Base-by-base conservation (phyloP, 1,140 invertebrate species). In the Ridgeia piscesae region DNA sequence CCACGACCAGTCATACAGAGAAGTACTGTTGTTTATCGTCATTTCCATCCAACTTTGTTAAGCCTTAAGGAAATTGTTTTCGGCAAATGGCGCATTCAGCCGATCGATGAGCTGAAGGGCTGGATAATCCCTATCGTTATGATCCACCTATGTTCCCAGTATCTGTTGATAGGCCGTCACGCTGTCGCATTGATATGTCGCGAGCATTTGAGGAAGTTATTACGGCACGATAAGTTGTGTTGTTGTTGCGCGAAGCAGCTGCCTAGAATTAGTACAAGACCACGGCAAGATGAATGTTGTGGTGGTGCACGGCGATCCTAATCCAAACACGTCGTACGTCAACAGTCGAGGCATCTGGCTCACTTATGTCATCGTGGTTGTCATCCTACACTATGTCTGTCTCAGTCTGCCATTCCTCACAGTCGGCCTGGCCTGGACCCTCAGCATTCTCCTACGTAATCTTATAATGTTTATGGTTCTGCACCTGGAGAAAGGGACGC, bases 391-490 rank as follows among this genome's bases (percentile, higher is more conserved):
- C 95, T 96, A 98, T 31, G 95, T 97, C 88, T 95, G 97, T 17
- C 96, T 98, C 33, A 97, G 97, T 93, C 96, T 98, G 91, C 97
- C 97, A 42, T 96, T 97, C 93, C 95, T 98, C 89, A 96, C 96
- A 88, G 97, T 97, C 92, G 96, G 97, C 9, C 94, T 97, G 35
- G 97, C 97, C 14, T 98, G 97, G 97, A 98, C 97, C 4, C 95
- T 97, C 17, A 98, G 97, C 34, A 97, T 97, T 96, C 94, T 97
- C 91, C 95, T 97, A 90, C 97, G 98, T 94, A 97, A 97, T 96
- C 92, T 96, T 58, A 95, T 96, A 34, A 97, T 97, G 95, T 96
- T 97, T 92, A 94, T 97, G 91, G 97, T 97, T 93, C 95, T 98
- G 77, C 97, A 97, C 94, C 95, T 97, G 21, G 96, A 97, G 31